Percentiles rank a stretch among this genome's conserved stretches.
These are phyloP conservation scores for Coboldia fuscipes DNA, from an alignment of 1,140 invertebrate species.

Conservation along the genomic window DNA sequence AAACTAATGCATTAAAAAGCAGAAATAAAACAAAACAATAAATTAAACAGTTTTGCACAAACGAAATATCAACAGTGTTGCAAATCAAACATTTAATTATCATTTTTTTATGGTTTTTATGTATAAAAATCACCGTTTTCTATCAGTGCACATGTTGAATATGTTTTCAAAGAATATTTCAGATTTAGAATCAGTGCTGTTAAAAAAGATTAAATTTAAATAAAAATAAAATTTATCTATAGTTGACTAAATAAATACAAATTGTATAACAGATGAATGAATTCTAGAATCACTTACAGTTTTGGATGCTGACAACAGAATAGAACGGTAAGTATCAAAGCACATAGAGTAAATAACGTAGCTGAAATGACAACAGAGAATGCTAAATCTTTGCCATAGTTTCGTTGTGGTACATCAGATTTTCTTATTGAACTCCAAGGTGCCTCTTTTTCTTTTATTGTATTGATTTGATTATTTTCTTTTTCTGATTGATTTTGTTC, in stretches of 20 bases:
- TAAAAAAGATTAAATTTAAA: conserved; percentile 7
- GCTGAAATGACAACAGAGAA: conserved; percentile 48
- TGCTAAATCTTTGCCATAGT: conserved; percentile 44
- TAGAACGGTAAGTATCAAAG: conserved; percentile 41
- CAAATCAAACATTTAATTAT: background rate
- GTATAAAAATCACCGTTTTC: conserved; percentile 2
- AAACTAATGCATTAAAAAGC: background rate
- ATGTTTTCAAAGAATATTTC: conserved; percentile 20
- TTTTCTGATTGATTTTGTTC: conserved; percentile 5
- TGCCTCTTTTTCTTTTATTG: conserved; percentile 5
- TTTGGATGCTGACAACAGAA: conserved; percentile 57
- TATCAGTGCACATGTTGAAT: conserved; percentile 20
- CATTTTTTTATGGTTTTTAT: background rate
- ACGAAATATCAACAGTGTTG: no score
- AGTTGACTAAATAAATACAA: background rate
- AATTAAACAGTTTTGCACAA: no score
- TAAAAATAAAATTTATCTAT: conserved; percentile 4
- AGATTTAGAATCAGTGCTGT: conserved; percentile 16
- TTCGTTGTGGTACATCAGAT: conserved; percentile 37
- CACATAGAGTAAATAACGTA: conserved; percentile 38
- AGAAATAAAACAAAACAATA: background rate
- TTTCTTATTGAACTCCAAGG: conserved; percentile 23
- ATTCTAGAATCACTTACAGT: conserved; percentile 39
- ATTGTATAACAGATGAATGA: background rate
- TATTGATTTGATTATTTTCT: no score